These are phyloP conservation scores for Cephalopholis sonnerati DNA, from an alignment of 2,113 vertebrate genomes.

Conservation along the genomic window DNA sequence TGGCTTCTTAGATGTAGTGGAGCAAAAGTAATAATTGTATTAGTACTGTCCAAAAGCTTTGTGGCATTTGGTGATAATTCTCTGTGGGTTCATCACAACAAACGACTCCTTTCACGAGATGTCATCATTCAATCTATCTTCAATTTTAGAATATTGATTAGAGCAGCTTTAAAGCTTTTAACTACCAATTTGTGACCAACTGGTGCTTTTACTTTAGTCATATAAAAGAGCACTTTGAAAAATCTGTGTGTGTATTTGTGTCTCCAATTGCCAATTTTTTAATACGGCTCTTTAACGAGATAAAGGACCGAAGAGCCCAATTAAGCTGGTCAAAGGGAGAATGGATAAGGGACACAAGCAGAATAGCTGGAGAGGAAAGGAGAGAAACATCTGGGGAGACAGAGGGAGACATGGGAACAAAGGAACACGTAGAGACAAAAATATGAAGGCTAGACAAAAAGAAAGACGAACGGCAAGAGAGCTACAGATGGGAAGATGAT, in stretches of 20 bases:
- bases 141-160: neutral
- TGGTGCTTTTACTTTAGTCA: slow-evolving; percentile 1
- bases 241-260: neutral
- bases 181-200: neutral
- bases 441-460: neutral
- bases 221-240: neutral
- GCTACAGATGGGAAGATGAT: slow-evolving; percentile 11
- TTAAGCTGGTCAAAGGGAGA: slow-evolving; percentile 23
- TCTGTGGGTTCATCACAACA: neutral
- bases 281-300: slow-evolving; percentile 16
- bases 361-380: neutral
- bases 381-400: slow-evolving; percentile 1
- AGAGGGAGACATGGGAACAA: neutral
- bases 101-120: neutral
- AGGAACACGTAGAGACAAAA: neutral
- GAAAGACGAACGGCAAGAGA: neutral
- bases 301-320: slow-evolving; percentile 26
- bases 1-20: neutral
- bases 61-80: neutral
- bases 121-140: neutral
- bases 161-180: neutral
- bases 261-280: slow-evolving; percentile 11
- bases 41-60: neutral
- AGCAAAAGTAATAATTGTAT: neutral
- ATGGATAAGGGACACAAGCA: neutral